These are phyloP conservation scores for Limnothrissa miodon DNA, from an alignment of 2,113 vertebrate genomes.

Conservation along the genomic window DNA sequence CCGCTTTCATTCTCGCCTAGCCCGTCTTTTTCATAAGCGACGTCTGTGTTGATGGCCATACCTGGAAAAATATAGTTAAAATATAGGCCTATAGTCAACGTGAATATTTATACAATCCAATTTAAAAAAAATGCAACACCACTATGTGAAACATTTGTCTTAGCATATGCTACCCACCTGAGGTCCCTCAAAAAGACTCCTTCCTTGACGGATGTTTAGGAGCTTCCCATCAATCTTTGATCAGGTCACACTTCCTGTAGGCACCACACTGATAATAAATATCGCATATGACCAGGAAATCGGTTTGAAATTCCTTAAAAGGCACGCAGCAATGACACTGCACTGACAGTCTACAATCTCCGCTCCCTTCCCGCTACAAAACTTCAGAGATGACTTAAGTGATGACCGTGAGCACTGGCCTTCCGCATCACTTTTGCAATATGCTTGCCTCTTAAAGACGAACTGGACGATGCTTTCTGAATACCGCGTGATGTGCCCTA, in stretches of 20 bases:
- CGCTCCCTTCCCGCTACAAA: background rate
- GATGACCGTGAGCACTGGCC: background rate
- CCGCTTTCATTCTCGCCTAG: constrained; percentile 61
- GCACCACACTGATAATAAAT: background rate
- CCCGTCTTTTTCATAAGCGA: constrained; percentile 59
- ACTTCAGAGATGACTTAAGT: background rate
- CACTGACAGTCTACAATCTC: background rate
- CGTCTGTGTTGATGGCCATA: constrained; percentile 79
- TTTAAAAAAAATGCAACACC: too few relatives aligned
- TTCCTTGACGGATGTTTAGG: background rate
- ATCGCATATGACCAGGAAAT: background rate
- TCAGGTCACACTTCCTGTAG: background rate
- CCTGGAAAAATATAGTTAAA: background rate
- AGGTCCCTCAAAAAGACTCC: background rate
- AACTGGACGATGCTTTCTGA: background rate
- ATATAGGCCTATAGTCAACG: background rate
- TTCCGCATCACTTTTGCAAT: background rate
- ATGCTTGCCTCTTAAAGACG: background rate
- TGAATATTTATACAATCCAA: background rate
- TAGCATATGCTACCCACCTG: background rate
- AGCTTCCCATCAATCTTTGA: constrained; percentile 4
- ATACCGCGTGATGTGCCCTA: background rate
- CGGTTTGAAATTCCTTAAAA: too few relatives aligned
- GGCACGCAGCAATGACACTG: background rate
- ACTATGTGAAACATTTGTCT: too few relatives aligned